A percentile compares a stretch with the other conserved stretches of the same genome.
Evolutionary conservation across 2,113 vertebrate genomes (phyloP).

Genomic region (Numida meleagris): DNA sequence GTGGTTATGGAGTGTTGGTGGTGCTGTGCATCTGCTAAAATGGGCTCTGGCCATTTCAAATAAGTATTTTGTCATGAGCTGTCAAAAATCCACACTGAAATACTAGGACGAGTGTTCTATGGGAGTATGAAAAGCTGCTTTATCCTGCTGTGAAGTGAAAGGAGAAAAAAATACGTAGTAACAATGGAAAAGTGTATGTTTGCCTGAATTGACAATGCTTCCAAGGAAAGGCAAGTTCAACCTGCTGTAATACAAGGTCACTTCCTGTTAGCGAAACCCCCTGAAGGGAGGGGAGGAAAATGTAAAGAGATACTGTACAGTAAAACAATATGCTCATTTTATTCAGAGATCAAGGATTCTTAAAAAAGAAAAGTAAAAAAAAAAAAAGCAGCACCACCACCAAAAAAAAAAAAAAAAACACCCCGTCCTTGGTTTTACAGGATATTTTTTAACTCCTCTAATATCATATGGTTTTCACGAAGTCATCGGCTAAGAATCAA

Average conservation of each 20-base stretch:
- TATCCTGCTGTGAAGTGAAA: not conserved
- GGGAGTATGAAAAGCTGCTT: slow-evolving; percentile 32
- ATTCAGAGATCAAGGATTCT: slow-evolving; percentile 18
- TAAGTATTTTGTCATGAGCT: not conserved
- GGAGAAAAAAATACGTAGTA: not conserved
- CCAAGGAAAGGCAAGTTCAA: slow-evolving; percentile 47
- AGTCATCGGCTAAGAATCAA: not conserved
- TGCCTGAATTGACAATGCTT: slow-evolving; percentile 13
- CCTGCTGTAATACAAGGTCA: slow-evolving; percentile 52
- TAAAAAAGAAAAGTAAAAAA: not conserved
- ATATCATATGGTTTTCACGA: slow-evolving; percentile 19
- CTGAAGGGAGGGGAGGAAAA: slow-evolving; percentile 36
- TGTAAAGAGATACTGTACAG: slow-evolving; percentile 57
- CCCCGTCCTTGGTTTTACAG: not conserved
- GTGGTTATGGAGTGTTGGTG: not conserved
- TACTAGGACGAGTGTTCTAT: not conserved
- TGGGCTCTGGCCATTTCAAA: not conserved
- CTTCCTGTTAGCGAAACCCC: slow-evolving; percentile 66
- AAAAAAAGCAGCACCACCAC: not conserved
- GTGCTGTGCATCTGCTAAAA: not conserved
- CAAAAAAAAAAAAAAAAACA: not conserved
- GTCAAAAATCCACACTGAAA: not conserved
- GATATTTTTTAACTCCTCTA: slow-evolving; percentile 16
- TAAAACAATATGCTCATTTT: slow-evolving; percentile 63
- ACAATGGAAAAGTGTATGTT: not conserved